Percentiles rank a stretch among this genome's conserved stretches.
Conservation (phyloP, 2,888 invertebrate genomes). For the Callyntrura guangdongensis region DNA sequence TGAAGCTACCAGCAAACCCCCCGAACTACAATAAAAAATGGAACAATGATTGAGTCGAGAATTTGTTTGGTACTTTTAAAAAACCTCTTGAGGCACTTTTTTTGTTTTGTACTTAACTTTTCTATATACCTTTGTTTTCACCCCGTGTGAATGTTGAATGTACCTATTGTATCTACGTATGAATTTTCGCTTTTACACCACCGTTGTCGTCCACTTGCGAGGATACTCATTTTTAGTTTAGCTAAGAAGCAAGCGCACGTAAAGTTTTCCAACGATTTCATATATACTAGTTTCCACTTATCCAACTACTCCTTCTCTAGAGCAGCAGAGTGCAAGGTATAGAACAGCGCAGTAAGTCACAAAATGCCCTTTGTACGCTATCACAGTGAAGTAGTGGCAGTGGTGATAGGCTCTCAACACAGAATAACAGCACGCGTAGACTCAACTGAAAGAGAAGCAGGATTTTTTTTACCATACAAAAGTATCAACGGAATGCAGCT, state of each 20-base stretch:
- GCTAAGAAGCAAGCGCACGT: slow-evolving; percentile 21
- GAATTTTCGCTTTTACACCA: background rate
- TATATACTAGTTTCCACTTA: background rate
- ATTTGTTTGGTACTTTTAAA: slow-evolving; percentile 9
- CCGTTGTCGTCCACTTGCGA: background rate
- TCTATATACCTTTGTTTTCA: background rate
- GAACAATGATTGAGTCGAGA: slow-evolving; percentile 40
- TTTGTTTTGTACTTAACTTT: background rate
- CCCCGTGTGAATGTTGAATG: background rate
- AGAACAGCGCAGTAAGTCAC: background rate
- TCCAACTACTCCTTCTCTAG: background rate
- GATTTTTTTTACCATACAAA: slow-evolving; percentile 41
- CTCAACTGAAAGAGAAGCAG: slow-evolving; percentile 21
- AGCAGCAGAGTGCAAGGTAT: background rate
- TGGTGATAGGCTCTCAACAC: background rate
- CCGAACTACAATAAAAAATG: slow-evolving; percentile 21
- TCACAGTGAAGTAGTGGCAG: background rate
- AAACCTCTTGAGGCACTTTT: slow-evolving; percentile 39
- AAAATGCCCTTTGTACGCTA: background rate
- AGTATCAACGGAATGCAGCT: slow-evolving; percentile 62
- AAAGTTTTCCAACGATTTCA: slow-evolving; percentile 9
- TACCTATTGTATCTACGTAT: background rate
- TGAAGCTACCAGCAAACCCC: background rate
- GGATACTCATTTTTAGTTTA: background rate
- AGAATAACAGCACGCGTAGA: slow-evolving; percentile 25